phyloP scores from a whole-genome alignment of 2,888 invertebrate genomes.

The Hyppa rectilinea region DNA sequence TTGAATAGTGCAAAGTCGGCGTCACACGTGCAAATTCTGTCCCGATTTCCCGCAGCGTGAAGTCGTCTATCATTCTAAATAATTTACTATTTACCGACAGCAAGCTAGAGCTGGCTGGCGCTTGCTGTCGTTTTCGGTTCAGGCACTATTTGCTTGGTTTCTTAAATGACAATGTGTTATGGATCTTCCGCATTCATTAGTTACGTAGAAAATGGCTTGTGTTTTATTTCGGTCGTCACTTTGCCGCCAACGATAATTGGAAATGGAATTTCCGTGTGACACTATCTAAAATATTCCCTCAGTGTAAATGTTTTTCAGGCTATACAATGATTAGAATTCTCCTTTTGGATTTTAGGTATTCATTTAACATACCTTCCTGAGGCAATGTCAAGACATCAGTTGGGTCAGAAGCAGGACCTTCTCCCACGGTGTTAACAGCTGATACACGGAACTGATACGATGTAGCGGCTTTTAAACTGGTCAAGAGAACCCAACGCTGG shows the following conservation, averaged over 20 bases:
- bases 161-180: not conserved
- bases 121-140: not conserved
- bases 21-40: constrained; percentile 13
- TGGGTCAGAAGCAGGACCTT: constrained; percentile 97
- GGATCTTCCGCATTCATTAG: not conserved
- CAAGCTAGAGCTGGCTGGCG: too few species aligned
- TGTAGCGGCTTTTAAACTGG: constrained; percentile 97
- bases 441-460: constrained; percentile 99
- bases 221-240: not conserved
- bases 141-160: not conserved
- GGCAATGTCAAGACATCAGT: constrained; percentile 97
- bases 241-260: not conserved
- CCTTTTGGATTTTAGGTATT: constrained; percentile 34
- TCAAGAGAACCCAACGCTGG: constrained; percentile 95
- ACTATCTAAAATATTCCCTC: not conserved
- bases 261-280: not conserved
- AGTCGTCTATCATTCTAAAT: constrained; percentile 23
- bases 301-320: not conserved
- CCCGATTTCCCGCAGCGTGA: constrained; percentile 4
- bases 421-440: constrained; percentile 98
- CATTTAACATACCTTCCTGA: constrained; percentile 95
- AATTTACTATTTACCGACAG: constrained; percentile 26
- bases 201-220: not conserved
- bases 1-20: constrained; percentile 11
- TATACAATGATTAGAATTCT: not conserved